Conservation (phyloP, 2,797 vertebrate genomes). For the Mallotus villosus region DNA sequence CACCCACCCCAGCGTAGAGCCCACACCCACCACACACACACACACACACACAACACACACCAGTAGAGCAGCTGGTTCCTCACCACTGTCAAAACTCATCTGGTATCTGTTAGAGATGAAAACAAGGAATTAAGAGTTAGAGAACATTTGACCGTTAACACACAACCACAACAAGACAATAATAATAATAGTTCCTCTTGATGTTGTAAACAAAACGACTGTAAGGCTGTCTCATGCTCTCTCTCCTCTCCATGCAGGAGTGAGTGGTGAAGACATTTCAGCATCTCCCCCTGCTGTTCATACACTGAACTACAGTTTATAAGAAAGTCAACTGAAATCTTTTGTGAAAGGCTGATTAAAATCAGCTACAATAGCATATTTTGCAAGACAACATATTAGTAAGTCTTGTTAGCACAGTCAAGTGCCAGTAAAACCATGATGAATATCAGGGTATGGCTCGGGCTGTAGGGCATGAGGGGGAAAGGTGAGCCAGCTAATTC, state of each 20-base stretch:
- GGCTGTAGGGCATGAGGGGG: background rate
- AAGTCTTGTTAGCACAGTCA: background rate
- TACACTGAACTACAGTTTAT: background rate
- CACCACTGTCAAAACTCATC: slow-evolving; percentile 92
- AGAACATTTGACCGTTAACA: background rate
- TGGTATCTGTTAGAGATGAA: slow-evolving; percentile 75
- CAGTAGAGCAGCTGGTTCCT: slow-evolving; percentile 57
- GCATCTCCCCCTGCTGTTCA: background rate
- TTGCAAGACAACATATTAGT: no score
- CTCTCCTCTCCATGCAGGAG: no score
- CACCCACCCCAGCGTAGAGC: no score
- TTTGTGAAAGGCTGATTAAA: no score
- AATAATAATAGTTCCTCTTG: background rate
- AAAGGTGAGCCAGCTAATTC: background rate
- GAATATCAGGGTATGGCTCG: background rate
- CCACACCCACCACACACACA: no score
- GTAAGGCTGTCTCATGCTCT: no score
- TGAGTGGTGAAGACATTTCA: background rate
- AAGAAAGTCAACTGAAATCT: no score
- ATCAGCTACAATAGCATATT: no score
- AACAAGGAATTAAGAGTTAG: slow-evolving; percentile 21
- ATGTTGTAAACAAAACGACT: background rate
- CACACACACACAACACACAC: background rate
- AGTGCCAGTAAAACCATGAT: background rate
- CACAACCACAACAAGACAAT: slow-evolving; percentile 1